A percentile compares a stretch with the other conserved stretches of the same genome.
Conservation (phyloP, 2,113 vertebrate species). For the Australoheros scitulus region DNA sequence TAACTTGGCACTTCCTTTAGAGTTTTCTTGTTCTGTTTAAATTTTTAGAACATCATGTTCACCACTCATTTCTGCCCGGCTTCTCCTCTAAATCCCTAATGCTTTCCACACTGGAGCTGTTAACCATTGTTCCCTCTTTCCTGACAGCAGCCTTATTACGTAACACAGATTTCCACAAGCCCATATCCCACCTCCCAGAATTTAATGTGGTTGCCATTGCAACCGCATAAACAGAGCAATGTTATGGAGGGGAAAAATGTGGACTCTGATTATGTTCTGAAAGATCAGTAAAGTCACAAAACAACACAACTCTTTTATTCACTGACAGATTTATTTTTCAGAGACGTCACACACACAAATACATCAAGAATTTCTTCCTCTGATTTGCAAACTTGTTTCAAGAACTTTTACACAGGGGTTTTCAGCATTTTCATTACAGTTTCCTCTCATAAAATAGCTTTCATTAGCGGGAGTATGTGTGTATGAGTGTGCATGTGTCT, state of each 20-base stretch:
- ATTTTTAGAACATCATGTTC: not conserved
- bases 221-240: constrained; percentile 56
- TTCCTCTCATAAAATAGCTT: constrained; percentile 52
- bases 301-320: constrained; percentile 33
- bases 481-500: constrained; percentile 43
- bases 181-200: constrained; percentile 44
- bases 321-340: constrained; percentile 74
- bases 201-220: constrained; percentile 42
- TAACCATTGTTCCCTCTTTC: constrained; percentile 71
- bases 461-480: constrained; percentile 24
- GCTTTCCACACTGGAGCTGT: constrained; percentile 44
- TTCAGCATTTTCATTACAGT: constrained; percentile 20
- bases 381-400: not conserved
- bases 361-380: constrained; percentile 22
- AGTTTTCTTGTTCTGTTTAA: constrained; percentile 10
- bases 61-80: not conserved
- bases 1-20: not conserved
- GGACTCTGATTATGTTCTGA: not conserved
- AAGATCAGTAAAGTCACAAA: constrained; percentile 39
- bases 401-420: constrained; percentile 6
- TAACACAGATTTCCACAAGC: constrained; percentile 52
- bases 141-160: constrained; percentile 56
- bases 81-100: constrained; percentile 8
- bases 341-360: constrained; percentile 32
- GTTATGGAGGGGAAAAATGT: constrained; percentile 38